Base-by-base conservation (phyloP, 2,797 vertebrate genomes). In the Pelochelys cantorii region DNA sequence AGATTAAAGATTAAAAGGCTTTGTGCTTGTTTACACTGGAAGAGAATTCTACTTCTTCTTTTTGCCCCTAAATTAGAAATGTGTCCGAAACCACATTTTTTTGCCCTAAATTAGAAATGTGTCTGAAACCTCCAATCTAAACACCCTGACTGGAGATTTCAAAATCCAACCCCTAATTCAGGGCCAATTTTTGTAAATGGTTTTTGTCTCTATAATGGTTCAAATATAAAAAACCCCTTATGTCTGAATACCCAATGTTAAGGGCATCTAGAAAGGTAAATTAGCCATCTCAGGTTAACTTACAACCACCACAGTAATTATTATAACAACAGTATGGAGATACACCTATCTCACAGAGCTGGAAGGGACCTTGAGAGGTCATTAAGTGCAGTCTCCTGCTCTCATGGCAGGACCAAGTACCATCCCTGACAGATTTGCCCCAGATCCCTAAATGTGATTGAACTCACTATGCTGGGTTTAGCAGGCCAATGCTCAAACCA, bases 141-240 rank as follows among this genome's bases (percentile, higher is more conserved):
- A 65, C 29, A 4, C 31, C 29, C 7, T 2, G 7, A 31, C 13
- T 62, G 60, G 5, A 14, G 1, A 62, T 62, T 62, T 62, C 29
- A 62, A 29, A 31, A 62, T 62, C 29, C 14, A 42, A 4, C 17
- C 90, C 20, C 48, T 89, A 0, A 0, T 57, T 84, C 82, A 31
- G 6, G 90, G 75, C 80, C 85, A 84, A 91, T 9, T 74, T 90
- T 13, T 74, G 92, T 25, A 37, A 37, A 82, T 80, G 60, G 52
- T 60, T 80, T 57, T 88, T 89, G 79, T 80, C 56, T 91, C 83
- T 42, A 55, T 92, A 84, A 53, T 5, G 80, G 29, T n/a, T 62
- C 60, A 31, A 62, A 62, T 62, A 29, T 31, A 62, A n/a, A n/a
- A 62, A 31, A 4, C 31, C 27, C n/a, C 62, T 42, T 42, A 65